phyloP scores from a whole-genome alignment of 2,797 vertebrate genomes.

The Aselliscus stoliczkanus region DNA sequence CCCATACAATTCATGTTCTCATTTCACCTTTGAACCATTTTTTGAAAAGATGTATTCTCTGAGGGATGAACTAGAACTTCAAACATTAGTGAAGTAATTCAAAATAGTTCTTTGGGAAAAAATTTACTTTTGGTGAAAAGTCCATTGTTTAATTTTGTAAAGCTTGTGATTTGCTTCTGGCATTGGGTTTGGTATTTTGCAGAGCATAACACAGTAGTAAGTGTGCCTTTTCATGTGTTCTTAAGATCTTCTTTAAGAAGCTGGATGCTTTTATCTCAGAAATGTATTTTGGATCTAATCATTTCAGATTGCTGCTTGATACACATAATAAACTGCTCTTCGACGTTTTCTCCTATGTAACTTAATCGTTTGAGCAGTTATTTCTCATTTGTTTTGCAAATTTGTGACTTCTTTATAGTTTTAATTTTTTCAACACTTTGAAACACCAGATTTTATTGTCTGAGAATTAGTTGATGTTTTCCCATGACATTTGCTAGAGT shows the following conservation, averaged over 20 bases:
- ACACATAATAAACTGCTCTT: neutral
- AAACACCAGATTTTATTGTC: neutral
- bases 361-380: neutral
- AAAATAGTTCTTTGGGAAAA: neutral
- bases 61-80: neutral
- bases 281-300: neutral
- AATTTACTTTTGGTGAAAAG: neutral
- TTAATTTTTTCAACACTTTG: neutral
- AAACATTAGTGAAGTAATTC: neutral
- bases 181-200: neutral
- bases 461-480: constrained; percentile 2
- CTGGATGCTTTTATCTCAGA: neutral
- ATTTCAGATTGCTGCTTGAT: neutral
- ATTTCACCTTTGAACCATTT: neutral
- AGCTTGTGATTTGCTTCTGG: neutral
- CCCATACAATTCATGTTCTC: no score
- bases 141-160: neutral
- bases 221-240: neutral
- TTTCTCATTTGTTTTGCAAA: constrained; percentile 30
- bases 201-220: neutral
- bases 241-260: neutral
- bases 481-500: neutral
- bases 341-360: neutral
- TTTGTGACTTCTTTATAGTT: neutral
- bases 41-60: neutral